A percentile compares a stretch with the other conserved stretches of the same genome.
phyloP scores from a whole-genome alignment of 2,113 vertebrate genomes.

The Malaclemys terrapin region DNA sequence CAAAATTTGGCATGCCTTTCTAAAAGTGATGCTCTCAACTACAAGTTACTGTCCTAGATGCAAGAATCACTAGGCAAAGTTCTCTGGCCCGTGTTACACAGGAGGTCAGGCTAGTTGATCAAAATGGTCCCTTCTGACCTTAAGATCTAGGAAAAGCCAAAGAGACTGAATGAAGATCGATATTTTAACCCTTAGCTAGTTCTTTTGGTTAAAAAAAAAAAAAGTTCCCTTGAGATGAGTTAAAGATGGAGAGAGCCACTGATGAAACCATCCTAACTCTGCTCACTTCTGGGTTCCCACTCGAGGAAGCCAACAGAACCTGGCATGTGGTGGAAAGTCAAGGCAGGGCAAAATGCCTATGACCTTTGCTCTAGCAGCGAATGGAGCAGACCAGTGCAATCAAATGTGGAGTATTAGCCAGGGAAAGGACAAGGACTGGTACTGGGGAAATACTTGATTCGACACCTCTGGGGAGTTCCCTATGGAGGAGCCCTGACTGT shows the following conservation, averaged over 20 bases:
- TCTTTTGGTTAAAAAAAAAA: neutral
- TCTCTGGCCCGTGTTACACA: fast-evolving
- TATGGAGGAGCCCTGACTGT: too few relatives aligned
- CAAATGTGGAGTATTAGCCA: neutral
- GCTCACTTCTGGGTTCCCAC: neutral
- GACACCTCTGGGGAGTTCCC: too few relatives aligned
- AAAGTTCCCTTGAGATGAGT: neutral
- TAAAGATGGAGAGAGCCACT: neutral
- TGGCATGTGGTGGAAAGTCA: neutral
- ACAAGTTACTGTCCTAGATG: neutral
- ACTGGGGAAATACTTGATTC: too few relatives aligned
- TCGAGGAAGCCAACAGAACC: neutral
- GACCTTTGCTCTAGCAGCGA: neutral
- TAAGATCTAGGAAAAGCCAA: neutral
- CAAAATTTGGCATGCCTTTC: neutral
- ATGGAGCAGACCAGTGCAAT: neutral
- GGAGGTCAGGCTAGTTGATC: neutral
- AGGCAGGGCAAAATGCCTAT: neutral
- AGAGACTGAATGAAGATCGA: neutral
- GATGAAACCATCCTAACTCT: neutral
- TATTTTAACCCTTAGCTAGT: neutral
- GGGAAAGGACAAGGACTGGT: too few relatives aligned
- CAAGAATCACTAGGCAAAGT: neutral
- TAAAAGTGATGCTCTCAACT: neutral
- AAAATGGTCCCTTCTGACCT: neutral